Base-by-base conservation (phyloP, 2,888 invertebrate species). In the Platycheirus albimanus region DNA sequence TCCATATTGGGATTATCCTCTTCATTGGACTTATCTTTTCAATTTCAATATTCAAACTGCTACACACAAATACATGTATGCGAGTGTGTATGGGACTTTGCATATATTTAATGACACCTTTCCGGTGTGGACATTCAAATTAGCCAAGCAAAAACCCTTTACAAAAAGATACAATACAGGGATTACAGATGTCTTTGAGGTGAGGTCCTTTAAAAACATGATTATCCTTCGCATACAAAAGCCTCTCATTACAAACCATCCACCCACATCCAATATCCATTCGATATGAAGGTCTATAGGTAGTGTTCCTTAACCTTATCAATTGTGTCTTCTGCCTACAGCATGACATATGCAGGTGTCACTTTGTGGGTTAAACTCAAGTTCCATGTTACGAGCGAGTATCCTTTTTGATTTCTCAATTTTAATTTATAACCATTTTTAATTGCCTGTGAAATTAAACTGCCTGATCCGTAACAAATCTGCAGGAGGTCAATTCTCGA, bases 401-500 rank as follows among this genome's bases (percentile, higher is more conserved):
- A 15, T 54, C 36, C 20, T 20, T 56, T 38, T 7, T 38, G 15
- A 70, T 49, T 51, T 30, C 56, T 78, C 67, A 66, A 49, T 64
- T 47, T 36, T 17, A 36, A 76, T 80, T 70, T 80, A 80, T 56
- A 56, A 64, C 75, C 67, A 56, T 43, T 80, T 75, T 80, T 80
- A 80, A 80, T 80, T 70, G 76, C 80, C 80, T 80, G 64, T 76
- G 80, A 80, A 70, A 76, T 80, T 70, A 69, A 80, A 64, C 69
- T 43, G 75, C 47, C 45, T 61, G 38, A 79, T 79, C 52, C 36
- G 28, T 54, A 74, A 54, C 36, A 19, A 56, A 80, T 43, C 76
- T 69, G 20, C 58, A 70, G 49, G 58, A 80, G 80, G 70, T 76
- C 70, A 47, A 20, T 61, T 41, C 33, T 54, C 45, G 20, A 77